Base-by-base conservation (phyloP, 2,113 vertebrate genomes). In the Pterophyllum scalare region DNA sequence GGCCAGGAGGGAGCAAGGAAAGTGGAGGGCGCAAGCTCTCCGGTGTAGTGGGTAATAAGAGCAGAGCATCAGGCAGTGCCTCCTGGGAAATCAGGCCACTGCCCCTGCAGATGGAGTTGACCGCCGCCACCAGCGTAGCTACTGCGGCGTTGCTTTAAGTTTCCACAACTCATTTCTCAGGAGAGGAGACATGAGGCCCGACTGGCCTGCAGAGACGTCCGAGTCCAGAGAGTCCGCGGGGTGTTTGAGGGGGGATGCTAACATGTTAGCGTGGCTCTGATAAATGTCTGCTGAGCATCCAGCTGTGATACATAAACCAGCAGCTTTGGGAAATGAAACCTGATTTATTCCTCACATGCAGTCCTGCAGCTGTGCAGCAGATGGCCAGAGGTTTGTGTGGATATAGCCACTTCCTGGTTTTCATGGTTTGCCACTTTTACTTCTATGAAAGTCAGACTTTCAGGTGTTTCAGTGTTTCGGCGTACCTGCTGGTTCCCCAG, bases 11-110 rank as follows among this genome's bases (percentile, higher is more conserved):
- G 87, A 88, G 85, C 7, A 13, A 82, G 33, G 81, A 72, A 77
- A 43, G 75, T 28, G 7, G 58, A 79, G 83, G 81, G 75, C 58
- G 46, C 22, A 33, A 19, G 74, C 57, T 87, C 80, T 75, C 81
- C 5, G 19, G 65, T 46, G 74, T 52, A 82, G 77, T 75, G 40
- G 15, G 82, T 88, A 88, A 92, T 89, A 81, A 75, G 77, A 87
- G 83, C 76, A 31, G 72, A 80, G 49, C 70, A 8, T 59, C 6
- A 24, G 33, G 57, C n/a, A 2, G 14, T 2, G 74, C 59, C 85
- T 87, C 88, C 35, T 59, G 92, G 92, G 90, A 92, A 93, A 90
- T 91, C 83, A 91, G 79, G 70, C 58, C 60, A 28, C 67, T 77
- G 89, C 59, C 79, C 62, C 82, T 24, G 72, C 84, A 89, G 83